Conservation (phyloP, 2,888 invertebrate genomes). For the Polymixis flavicincta region DNA sequence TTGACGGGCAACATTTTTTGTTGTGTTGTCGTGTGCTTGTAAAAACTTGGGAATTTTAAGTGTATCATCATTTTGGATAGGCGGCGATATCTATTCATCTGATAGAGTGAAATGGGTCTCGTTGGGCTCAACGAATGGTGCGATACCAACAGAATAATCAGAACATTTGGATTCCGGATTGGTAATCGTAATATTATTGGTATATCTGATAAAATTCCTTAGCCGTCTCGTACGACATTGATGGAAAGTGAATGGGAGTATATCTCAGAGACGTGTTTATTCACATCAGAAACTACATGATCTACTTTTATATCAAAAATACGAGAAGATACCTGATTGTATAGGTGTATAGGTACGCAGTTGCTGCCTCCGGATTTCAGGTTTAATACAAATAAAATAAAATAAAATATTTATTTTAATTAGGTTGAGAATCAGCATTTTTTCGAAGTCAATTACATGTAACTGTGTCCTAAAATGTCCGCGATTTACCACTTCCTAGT, state of each 20-base stretch:
- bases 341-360: neutral
- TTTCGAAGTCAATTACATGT: neutral
- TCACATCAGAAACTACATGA: conserved; percentile 15
- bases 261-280: conserved; percentile 19
- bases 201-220: conserved; percentile 53
- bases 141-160: conserved; percentile 47
- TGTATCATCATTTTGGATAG: conserved; percentile 44
- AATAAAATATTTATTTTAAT: neutral
- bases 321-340: neutral
- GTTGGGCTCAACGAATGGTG: conserved; percentile 27
- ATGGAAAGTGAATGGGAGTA: conserved; percentile 42
- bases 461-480: neutral
- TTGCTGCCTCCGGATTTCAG: neutral
- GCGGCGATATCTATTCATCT: conserved; percentile 40
- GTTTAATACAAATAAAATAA: neutral
- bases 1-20: conserved; percentile 62
- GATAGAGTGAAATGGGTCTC: conserved; percentile 32
- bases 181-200: conserved; percentile 55
- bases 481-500: neutral
- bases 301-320: conserved; percentile 16
- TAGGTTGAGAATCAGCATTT: neutral
- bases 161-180: conserved; percentile 54
- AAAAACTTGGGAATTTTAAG: conserved; percentile 50
- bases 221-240: conserved; percentile 23
- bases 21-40: conserved; percentile 29